These are phyloP conservation scores for Peromyscus melanophrys DNA, from an alignment of 2,797 vertebrate species.

Conservation along the genomic window DNA sequence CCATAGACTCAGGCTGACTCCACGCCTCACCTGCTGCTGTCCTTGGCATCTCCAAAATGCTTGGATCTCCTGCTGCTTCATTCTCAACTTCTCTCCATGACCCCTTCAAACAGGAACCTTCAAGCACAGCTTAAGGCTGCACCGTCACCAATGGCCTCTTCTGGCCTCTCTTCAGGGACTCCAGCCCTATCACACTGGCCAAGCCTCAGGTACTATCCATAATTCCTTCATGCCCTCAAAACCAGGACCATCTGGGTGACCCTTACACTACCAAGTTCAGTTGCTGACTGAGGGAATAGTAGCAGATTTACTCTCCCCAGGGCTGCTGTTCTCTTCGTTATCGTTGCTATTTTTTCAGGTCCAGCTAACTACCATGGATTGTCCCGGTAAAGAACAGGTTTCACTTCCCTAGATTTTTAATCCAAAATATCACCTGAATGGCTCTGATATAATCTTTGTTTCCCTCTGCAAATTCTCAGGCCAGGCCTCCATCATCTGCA, in stretches of 20 bases:
- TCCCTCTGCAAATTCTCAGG: not conserved
- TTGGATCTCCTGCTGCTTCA: not conserved
- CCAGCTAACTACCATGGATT: not conserved
- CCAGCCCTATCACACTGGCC: not conserved
- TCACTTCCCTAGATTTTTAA: not conserved
- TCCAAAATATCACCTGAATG: not conserved
- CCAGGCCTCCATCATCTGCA: not conserved
- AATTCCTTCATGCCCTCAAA: not conserved
- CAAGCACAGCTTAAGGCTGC: not conserved
- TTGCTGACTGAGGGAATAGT: not conserved
- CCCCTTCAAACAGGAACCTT: no score
- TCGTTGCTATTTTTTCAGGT: not conserved
- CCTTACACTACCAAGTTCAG: not conserved
- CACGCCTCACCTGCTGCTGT: fast-evolving
- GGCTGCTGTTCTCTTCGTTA: not conserved
- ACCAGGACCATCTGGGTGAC: not conserved
- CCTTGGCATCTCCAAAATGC: not conserved
- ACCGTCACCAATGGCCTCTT: not conserved
- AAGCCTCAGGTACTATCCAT: not conserved
- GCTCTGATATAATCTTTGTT: not conserved
- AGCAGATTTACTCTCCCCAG: no score
- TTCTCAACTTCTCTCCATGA: not conserved
- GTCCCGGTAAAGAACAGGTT: not conserved
- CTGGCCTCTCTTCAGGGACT: not conserved
- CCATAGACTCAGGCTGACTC: not conserved